These are phyloP conservation scores for Aethes cnicana DNA, from an alignment of 2,888 invertebrate species.

Conservation along the genomic window DNA sequence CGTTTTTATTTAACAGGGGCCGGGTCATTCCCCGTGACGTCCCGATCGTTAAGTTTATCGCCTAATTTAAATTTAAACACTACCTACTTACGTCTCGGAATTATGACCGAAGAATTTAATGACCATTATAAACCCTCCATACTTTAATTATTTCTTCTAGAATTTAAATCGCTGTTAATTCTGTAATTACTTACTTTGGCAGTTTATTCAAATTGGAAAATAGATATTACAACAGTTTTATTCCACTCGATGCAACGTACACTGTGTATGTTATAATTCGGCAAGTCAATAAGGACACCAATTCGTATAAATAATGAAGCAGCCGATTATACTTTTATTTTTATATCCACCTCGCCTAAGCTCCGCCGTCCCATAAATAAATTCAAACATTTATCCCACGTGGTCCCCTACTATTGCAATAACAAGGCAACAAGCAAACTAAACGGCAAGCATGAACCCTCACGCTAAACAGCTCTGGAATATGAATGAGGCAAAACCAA, in stretches of 20 bases:
- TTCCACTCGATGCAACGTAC: not conserved
- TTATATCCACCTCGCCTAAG: not conserved
- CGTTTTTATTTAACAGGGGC: constrained; percentile 6
- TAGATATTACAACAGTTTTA: not conserved
- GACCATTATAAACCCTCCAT: constrained; percentile 22
- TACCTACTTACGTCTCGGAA: constrained; percentile 25
- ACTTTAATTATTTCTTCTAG: constrained; percentile 25
- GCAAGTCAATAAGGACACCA: too few relatives aligned
- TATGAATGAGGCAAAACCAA: constrained; percentile 37
- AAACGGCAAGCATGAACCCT: constrained; percentile 15
- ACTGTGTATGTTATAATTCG: too few relatives aligned
- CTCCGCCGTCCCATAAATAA: constrained; percentile 40
- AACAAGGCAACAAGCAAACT: constrained; percentile 17
- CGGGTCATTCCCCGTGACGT: constrained; percentile 14
- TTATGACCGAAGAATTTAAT: constrained; percentile 29
- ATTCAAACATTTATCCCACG: constrained; percentile 32
- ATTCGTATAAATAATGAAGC: constrained; percentile 8
- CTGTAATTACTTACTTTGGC: not conserved
- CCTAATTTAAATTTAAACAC: constrained; percentile 30
- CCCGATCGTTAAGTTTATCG: constrained; percentile 26
- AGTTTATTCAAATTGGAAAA: too few relatives aligned
- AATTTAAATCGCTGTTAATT: constrained; percentile 25
- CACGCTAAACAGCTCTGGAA: constrained; percentile 30
- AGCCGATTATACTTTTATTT: constrained; percentile 1
- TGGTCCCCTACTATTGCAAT: constrained; percentile 32